Percentiles rank a stretch among this genome's conserved stretches.
Evolutionary conservation across 2,113 vertebrate species (phyloP).

Genomic region (Colius striatus): DNA sequence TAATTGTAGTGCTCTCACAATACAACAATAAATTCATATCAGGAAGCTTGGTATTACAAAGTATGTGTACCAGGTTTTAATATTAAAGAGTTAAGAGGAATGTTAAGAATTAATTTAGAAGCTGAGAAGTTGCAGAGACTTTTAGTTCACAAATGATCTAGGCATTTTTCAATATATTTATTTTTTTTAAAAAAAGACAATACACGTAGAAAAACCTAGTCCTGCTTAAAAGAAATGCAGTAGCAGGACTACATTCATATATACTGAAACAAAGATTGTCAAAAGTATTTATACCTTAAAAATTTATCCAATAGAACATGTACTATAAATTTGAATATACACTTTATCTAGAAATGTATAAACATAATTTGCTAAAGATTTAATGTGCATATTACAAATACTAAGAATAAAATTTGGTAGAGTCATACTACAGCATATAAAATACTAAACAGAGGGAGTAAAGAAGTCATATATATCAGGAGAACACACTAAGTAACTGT

Average conservation of each 20-base stretch:
- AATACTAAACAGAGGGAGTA: not conserved
- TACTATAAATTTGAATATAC: not conserved
- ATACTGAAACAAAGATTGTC: not conserved
- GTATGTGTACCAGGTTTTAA: not conserved
- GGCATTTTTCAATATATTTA: not conserved
- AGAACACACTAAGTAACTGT: not conserved
- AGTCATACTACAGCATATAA: not conserved
- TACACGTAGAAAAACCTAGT: accelerated
- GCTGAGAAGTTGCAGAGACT: not conserved
- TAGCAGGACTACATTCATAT: not conserved
- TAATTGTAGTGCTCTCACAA: not conserved
- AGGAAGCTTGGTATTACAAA: not conserved
- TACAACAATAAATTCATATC: not conserved
- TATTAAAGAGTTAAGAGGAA: not conserved
- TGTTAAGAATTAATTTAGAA: not conserved
- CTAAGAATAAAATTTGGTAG: too few relatives aligned
- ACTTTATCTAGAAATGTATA: not conserved
- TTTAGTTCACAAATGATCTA: not conserved
- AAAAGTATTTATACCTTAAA: not conserved
- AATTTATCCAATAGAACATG: not conserved
- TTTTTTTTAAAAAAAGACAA: not conserved
- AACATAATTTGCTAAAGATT: not conserved
- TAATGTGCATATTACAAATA: not conserved
- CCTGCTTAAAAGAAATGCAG: not conserved
- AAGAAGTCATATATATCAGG: not conserved